phyloP scores from a whole-genome alignment of 2,797 vertebrate species.

The Hyperoplus immaculatus region DNA sequence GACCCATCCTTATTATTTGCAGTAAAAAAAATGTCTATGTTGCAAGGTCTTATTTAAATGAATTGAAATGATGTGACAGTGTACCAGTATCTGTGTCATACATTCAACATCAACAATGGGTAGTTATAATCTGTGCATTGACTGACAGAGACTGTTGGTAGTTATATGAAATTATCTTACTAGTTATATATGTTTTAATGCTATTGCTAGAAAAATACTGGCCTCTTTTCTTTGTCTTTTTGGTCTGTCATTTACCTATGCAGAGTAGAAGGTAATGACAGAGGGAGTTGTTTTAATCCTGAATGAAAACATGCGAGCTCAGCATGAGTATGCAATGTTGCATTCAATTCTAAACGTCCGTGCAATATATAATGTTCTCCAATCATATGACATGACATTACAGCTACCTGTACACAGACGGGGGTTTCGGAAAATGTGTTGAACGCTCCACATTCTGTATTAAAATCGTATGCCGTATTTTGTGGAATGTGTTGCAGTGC shows the following conservation, averaged over 20 bases:
- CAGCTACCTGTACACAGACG: background rate
- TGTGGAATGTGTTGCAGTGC: constrained; percentile 79
- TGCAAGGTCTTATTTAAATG: too few species aligned
- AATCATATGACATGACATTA: constrained; percentile 27
- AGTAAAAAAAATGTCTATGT: constrained; percentile 5
- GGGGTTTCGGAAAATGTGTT: constrained; percentile 43
- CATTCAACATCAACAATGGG: constrained; percentile 13
- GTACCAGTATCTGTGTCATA: background rate
- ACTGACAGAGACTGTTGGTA: constrained; percentile 33
- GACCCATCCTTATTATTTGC: background rate
- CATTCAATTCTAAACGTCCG: constrained; percentile 44
- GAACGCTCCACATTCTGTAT: constrained; percentile 67
- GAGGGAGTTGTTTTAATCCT: constrained; percentile 19
- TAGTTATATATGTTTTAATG: constrained; percentile 49
- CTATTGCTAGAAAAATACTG: constrained; percentile 53
- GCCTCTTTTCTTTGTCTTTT: constrained; percentile 49
- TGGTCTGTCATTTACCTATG: constrained; percentile 52
- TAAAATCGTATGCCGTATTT: constrained; percentile 57
- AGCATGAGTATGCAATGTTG: constrained; percentile 61
- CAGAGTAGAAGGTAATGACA: constrained; percentile 41
- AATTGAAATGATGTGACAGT: too few species aligned
- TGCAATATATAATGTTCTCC: constrained; percentile 56
- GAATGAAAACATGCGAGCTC: constrained; percentile 56
- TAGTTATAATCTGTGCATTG: constrained; percentile 35
- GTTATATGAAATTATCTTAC: constrained; percentile 44